These are phyloP conservation scores for Zaprionus taronus DNA, from an alignment of 1,140 invertebrate genomes.

Conservation along the genomic window DNA sequence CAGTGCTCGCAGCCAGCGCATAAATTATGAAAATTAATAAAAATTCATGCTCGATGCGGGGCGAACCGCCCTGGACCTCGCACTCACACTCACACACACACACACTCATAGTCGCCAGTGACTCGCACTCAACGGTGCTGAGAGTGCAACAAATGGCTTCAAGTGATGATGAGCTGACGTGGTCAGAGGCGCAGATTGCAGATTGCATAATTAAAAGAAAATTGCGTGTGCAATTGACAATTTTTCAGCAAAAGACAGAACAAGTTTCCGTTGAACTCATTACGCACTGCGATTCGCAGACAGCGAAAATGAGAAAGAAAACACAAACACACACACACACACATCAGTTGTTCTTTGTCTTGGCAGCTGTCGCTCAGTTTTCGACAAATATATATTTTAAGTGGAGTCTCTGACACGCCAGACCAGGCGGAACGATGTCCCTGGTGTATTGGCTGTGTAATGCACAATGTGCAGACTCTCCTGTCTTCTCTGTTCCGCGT, in stretches of 20 bases:
- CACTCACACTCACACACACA: neutral
- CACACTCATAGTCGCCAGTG: neutral
- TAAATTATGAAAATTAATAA: constrained; percentile 83
- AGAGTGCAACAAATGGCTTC: constrained; percentile 46
- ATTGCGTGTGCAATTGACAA: constrained; percentile 56
- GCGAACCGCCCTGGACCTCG: constrained; percentile 3
- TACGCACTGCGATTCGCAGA: constrained; percentile 13
- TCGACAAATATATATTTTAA: constrained; percentile 43
- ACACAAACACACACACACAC: neutral
- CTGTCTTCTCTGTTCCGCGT: neutral
- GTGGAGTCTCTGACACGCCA: neutral
- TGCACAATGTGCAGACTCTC: neutral
- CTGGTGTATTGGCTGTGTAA: constrained; percentile 24
- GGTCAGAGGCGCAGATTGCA: constrained; percentile 53
- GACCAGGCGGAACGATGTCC: constrained; percentile 13
- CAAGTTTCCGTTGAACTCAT: constrained; percentile 31
- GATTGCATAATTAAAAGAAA: constrained; percentile 71
- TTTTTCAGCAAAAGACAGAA: constrained; percentile 18
- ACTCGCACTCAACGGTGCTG: neutral
- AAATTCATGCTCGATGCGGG: constrained; percentile 60
- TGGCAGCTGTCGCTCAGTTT: constrained; percentile 36
- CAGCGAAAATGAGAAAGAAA: neutral
- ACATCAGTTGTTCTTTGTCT: constrained; percentile 27
- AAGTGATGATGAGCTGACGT: constrained; percentile 75
- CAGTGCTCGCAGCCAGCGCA: constrained; percentile 36